A percentile compares a stretch with the other conserved stretches of the same genome.
These are phyloP conservation scores for Nettapus auritus DNA, from an alignment of 2,113 vertebrate species.

Conservation along the genomic window DNA sequence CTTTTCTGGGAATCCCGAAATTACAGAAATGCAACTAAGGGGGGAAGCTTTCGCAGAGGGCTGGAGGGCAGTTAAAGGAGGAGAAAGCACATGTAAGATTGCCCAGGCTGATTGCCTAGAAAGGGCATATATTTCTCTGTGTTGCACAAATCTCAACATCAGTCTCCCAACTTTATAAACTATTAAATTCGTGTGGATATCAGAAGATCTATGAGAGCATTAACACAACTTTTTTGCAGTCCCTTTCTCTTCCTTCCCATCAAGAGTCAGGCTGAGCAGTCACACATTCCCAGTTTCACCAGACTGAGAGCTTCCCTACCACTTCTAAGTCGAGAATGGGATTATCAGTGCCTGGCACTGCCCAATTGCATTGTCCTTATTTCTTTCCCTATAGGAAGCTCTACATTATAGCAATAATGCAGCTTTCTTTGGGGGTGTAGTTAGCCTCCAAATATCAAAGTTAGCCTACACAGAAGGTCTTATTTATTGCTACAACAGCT, in stretches of 20 bases:
- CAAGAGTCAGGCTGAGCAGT: not conserved
- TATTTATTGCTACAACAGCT: not conserved
- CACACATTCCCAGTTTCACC: rapidly evolving
- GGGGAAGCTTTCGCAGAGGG: not conserved
- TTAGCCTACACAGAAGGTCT: not conserved
- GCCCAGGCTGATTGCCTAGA: not conserved
- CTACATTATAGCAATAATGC: not conserved
- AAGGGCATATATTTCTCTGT: not conserved
- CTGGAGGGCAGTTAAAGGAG: not conserved
- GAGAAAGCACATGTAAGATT: not conserved
- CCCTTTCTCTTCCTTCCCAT: not conserved
- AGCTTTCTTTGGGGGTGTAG: not conserved
- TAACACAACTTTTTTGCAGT: not conserved
- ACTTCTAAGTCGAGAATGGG: not conserved
- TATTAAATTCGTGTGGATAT: not conserved
- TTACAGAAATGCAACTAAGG: not conserved
- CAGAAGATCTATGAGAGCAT: not conserved
- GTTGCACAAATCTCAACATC: not conserved
- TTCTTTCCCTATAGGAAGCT: not conserved
- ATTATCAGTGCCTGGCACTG: not conserved
- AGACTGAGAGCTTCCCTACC: not conserved
- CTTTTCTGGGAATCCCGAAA: not conserved
- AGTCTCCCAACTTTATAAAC: not conserved
- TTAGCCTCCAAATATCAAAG: rapidly evolving
- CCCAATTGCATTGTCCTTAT: not conserved